Conservation (phyloP, 2,888 invertebrate genomes). For the Eudasyphora cyanicolor region DNA sequence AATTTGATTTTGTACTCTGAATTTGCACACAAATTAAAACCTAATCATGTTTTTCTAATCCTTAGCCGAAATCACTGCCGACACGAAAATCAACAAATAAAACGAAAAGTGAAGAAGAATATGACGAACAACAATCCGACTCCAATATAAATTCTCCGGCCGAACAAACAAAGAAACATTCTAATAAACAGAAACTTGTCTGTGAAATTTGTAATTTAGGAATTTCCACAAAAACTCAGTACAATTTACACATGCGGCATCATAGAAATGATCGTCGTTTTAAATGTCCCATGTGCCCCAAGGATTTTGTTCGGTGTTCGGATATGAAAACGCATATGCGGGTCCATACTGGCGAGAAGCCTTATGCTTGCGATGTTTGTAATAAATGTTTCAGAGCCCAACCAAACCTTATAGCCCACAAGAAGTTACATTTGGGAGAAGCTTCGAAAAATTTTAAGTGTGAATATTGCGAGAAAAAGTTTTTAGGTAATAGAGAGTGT, state of each 20-base stretch:
- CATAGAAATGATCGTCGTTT: slow-evolving; percentile 77
- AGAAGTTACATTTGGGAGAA: slow-evolving; percentile 74
- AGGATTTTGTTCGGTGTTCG: slow-evolving; percentile 76
- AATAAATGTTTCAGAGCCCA: slow-evolving; percentile 76
- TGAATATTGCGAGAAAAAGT: slow-evolving; percentile 76
- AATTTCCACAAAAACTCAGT: slow-evolving; percentile 75
- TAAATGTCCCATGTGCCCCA: slow-evolving; percentile 73
- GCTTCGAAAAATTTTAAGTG: slow-evolving; percentile 73
- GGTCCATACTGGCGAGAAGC: slow-evolving; percentile 77
- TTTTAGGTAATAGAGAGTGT: slow-evolving; percentile 76
- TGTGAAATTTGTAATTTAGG: slow-evolving; percentile 75
- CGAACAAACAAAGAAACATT: slow-evolving; percentile 76
- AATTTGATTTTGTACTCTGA: no score
- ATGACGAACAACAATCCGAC: no score
- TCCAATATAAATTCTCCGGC: no score
- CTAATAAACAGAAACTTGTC: slow-evolving; percentile 75
- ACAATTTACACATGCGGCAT: slow-evolving; percentile 75
- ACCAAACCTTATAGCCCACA: slow-evolving; percentile 77
- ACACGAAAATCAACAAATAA: no score
- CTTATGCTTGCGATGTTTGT: slow-evolving; percentile 76
- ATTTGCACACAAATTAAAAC: no score
- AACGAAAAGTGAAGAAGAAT: no score
- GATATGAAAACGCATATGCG: slow-evolving; percentile 76
- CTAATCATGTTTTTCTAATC: no score
- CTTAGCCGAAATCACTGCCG: slow-evolving; percentile 74